phyloP scores from a whole-genome alignment of 2,113 vertebrate genomes.

The Dicerorhinus sumatrensis region DNA sequence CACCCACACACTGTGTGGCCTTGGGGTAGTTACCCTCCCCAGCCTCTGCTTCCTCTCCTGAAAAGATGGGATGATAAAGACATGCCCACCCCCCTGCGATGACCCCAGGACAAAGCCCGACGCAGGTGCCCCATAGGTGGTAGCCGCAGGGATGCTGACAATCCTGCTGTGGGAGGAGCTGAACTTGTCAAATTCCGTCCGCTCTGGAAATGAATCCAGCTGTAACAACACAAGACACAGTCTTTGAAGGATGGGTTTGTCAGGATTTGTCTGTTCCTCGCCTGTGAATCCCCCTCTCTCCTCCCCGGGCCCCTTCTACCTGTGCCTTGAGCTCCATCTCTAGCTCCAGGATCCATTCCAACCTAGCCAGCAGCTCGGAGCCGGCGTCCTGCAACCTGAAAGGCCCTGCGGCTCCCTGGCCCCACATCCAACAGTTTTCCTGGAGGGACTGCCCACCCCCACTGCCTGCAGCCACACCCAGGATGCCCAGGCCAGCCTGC shows the following conservation, averaged over 20 bases:
- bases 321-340: too few relatives aligned
- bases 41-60: neutral
- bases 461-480: too few relatives aligned
- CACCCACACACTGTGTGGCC: neutral
- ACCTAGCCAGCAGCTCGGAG: rapidly evolving
- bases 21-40: neutral
- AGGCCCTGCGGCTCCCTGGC: neutral
- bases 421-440: neutral
- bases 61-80: neutral
- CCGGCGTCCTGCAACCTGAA: neutral
- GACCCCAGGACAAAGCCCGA: rapidly evolving
- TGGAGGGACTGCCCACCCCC: neutral
- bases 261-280: rapidly evolving
- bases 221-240: rapidly evolving
- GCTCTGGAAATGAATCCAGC: neutral
- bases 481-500: neutral
- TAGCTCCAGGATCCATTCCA: neutral
- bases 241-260: neutral
- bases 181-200: neutral
- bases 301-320: neutral
- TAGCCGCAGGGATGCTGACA: rapidly evolving
- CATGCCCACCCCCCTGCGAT: rapidly evolving
- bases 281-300: neutral
- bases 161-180: neutral
- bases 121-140: rapidly evolving